Conservation (phyloP, 1,140 invertebrate species). For the Mylabris phalerata region DNA sequence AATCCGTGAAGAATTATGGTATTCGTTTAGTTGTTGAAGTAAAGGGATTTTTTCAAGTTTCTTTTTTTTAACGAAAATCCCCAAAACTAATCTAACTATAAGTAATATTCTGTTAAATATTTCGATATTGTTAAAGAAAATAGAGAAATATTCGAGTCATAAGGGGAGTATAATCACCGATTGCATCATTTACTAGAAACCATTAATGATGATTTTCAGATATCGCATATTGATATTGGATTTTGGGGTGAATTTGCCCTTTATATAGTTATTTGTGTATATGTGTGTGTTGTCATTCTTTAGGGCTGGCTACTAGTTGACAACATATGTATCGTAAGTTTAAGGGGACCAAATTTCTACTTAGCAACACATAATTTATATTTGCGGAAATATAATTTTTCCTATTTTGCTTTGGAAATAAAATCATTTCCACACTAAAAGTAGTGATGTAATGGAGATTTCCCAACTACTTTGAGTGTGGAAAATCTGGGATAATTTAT, state of each 20-base stretch:
- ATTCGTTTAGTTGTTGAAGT: constrained; percentile 4
- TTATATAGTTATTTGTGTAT: constrained; percentile 5
- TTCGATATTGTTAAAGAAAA: too few species aligned
- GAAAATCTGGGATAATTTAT: too few species aligned
- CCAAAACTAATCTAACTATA: too few species aligned
- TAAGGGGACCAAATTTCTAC: constrained; percentile 5
- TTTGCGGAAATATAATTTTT: constrained; percentile 2
- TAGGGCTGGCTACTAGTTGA: not conserved
- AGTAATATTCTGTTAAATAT: too few species aligned
- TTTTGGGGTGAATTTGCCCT: constrained; percentile 8
- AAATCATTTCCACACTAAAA: too few species aligned
- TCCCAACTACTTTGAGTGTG: too few species aligned
- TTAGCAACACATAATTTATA: constrained; percentile 9
- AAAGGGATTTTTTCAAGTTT: too few species aligned
- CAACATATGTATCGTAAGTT: constrained; percentile 8
- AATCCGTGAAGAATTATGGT: constrained; percentile 12
- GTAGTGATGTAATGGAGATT: too few species aligned
- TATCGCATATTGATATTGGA: constrained; percentile 11
- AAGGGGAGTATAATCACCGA: constrained; percentile 3
- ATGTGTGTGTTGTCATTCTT: not conserved
- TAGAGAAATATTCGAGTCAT: not conserved
- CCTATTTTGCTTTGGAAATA: too few species aligned
- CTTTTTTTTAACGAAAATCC: too few species aligned
- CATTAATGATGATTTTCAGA: constrained; percentile 12
- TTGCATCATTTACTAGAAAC: constrained; percentile 6